Percentiles rank a stretch among this genome's conserved stretches.
Conservation (phyloP, 1,140 invertebrate species). For the Penaeus indicus region DNA sequence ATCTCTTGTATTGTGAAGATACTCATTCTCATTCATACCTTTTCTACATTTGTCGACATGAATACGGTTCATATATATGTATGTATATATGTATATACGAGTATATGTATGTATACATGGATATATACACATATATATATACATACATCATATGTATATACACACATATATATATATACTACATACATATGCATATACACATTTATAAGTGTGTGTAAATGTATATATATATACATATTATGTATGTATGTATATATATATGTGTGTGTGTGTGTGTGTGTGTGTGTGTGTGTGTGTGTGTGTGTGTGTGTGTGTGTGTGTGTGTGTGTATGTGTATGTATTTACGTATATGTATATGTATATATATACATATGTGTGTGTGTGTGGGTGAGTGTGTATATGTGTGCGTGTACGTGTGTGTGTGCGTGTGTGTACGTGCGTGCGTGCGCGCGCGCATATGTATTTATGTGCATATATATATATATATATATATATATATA, state of each 20-base stretch:
- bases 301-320: not conserved
- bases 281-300: not conserved
- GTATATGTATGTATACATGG: not conserved
- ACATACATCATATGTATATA: too few species aligned
- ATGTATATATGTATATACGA: constrained; percentile 5
- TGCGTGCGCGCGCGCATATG: not conserved
- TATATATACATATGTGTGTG: not conserved
- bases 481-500: not conserved
- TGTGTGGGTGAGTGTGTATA: not conserved
- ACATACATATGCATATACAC: too few species aligned
- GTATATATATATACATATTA: too few species aligned
- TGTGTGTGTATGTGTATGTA: not conserved
- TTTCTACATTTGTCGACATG: too few species aligned
- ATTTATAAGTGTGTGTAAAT: too few species aligned
- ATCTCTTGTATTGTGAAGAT: too few species aligned
- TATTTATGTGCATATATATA: not conserved
- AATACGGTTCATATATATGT: too few species aligned
- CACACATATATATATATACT: too few species aligned
- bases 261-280: not conserved
- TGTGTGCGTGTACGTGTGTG: too few species aligned
- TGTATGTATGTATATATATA: constrained; percentile 18
- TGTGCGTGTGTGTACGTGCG: not conserved
- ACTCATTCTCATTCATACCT: too few species aligned
- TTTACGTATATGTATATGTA: not conserved
- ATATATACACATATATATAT: not conserved